These are phyloP conservation scores for Gari tellinella DNA, from an alignment of 2,888 invertebrate species.

Conservation along the genomic window DNA sequence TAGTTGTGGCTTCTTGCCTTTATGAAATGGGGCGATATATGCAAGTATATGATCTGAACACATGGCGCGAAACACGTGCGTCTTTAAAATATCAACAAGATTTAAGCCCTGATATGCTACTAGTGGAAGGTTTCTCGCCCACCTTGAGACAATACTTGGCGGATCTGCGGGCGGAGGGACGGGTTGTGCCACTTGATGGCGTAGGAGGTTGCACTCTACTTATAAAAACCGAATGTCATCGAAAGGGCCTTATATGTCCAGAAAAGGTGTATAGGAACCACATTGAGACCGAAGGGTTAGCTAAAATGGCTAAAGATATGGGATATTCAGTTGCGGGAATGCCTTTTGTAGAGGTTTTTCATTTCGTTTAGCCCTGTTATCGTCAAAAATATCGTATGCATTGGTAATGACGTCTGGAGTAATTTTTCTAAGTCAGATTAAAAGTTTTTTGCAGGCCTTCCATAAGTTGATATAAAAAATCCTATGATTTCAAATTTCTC, in stretches of 20 bases:
- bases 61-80: conserved; percentile 78
- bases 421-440: too few species aligned
- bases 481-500: too few species aligned
- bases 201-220: conserved; percentile 81
- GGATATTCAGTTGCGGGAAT: conserved; percentile 75
- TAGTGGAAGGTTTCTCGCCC: conserved; percentile 78
- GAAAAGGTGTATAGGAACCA: conserved; percentile 74
- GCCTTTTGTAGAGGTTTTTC: conserved; percentile 77
- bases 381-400: too few species aligned
- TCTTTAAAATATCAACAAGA: conserved; percentile 67
- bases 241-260: conserved; percentile 78
- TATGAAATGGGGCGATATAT: conserved; percentile 62
- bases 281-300: conserved; percentile 81
- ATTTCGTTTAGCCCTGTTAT: too few species aligned
- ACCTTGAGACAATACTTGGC: conserved; percentile 72
- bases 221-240: conserved; percentile 73
- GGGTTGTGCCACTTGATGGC: conserved; percentile 79
- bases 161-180: conserved; percentile 73
- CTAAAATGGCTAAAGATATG: conserved; percentile 78
- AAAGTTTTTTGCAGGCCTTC: too few species aligned
- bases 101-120: conserved; percentile 61
- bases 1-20: conserved; percentile 77
- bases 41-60: conserved; percentile 75
- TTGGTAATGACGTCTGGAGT: too few species aligned
- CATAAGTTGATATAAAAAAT: too few species aligned